Base-by-base conservation (phyloP, 1,140 invertebrate genomes). In the Hylaeus anthracinus region DNA sequence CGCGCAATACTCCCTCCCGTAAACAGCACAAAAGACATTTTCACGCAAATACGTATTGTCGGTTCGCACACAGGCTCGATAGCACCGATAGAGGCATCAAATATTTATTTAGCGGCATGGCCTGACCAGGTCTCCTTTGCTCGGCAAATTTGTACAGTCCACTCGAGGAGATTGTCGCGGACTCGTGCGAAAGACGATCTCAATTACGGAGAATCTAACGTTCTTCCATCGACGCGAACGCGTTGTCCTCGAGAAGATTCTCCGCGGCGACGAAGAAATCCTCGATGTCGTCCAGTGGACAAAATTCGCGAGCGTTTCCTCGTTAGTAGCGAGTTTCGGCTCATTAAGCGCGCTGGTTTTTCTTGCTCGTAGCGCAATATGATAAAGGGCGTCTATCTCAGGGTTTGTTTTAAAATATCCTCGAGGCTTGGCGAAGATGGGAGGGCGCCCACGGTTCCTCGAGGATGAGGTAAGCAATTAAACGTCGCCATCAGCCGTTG, bases 401-500 rank as follows among this genome's bases (percentile, higher is more conserved):
- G 64, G 77, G 86, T 87, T 83, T 88, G 77, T 88, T 89, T 89
- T 84, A 85, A 89, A 88, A 89, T 86, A 89, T 86, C 85, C 84
- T 82, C 79, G 80, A 84, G 83, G 84, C 78, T 80, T 53, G 69
- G 51, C 39, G 64, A 58, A 74, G 64, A 74, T 15, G 55, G 81
- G 63, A 81, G 81, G 66, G 66, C 71, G 76, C n/a, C n/a, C 45
- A 48, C 6, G 45, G 65, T 48, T 67, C n/a, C 64, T 12, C 63
- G 76, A 72, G 86, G 82, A 72, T 70, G 83, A 83, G 81, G 77
- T 83, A 86, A 90, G 88, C 89, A 90, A 90, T 90, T 90, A 90
- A 90, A 83, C 88, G 88, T 88, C 87, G 89, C 90, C 89, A 88
- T 90, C 89, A 90, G 87, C 65, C 89, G 88, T 90, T 90, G 89